Percentiles rank a stretch among this genome's conserved stretches.
Conservation (phyloP, 2,797 vertebrate genomes). For the Falco novaeseelandiae region DNA sequence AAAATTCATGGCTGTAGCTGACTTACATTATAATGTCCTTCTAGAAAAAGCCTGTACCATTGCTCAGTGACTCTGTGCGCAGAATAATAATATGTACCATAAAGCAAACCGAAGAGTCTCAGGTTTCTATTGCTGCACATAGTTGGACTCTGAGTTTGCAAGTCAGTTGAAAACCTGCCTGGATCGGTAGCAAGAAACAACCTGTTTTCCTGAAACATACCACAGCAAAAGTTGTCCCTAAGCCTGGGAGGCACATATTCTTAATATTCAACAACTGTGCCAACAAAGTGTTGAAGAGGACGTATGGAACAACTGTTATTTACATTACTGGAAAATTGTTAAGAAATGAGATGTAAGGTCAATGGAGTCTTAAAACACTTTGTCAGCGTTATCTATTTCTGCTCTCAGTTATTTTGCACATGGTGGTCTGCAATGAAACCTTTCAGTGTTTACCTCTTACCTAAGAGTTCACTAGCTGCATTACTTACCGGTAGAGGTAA, state of each 20-base stretch:
- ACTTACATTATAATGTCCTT: slow-evolving; percentile 64
- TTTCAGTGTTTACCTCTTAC: slow-evolving; percentile 23
- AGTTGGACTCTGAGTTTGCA: background rate
- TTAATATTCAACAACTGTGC: background rate
- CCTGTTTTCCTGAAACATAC: slow-evolving; percentile 48
- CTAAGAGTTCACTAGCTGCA: background rate
- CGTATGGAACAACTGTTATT: background rate
- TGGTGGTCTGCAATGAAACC: background rate
- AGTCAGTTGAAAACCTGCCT: background rate
- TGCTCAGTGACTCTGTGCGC: slow-evolving; percentile 39
- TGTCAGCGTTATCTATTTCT: slow-evolving; percentile 27
- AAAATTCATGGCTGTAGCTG: slow-evolving; percentile 61
- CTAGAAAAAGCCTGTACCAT: background rate
- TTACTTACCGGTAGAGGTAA: background rate
- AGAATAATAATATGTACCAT: slow-evolving; percentile 46
- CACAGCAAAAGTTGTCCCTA: background rate
- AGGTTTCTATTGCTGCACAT: slow-evolving; percentile 33
- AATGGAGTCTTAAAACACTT: background rate
- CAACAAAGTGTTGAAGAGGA: background rate
- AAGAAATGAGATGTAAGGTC: background rate
- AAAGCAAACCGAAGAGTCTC: slow-evolving; percentile 22
- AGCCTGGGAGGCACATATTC: background rate
- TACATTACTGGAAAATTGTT: background rate
- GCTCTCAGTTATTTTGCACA: background rate
- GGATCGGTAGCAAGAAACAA: slow-evolving; percentile 23